Evolutionary conservation across 2,797 vertebrate species (phyloP).

Genomic region (Cirrhinus mrigala): DNA sequence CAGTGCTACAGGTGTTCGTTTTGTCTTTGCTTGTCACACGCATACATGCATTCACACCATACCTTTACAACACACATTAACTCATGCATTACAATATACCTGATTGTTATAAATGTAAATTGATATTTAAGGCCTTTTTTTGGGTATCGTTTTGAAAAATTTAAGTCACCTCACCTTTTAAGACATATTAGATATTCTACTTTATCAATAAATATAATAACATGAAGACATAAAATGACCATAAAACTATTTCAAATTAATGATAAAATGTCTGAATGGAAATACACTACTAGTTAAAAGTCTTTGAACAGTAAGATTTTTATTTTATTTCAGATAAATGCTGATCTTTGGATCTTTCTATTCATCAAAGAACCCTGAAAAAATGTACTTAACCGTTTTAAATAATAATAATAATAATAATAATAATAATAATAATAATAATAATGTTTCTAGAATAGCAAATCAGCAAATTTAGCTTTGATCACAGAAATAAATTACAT

Average conservation of each 20-base stretch:
- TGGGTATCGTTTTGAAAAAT: background rate
- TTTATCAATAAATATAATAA: background rate
- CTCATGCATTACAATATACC: constrained; percentile 16
- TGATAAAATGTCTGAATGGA: no score
- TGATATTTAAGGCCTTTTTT: background rate
- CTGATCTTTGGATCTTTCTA: no score
- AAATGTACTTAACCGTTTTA: no score
- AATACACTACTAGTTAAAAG: no score
- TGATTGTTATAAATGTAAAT: background rate
- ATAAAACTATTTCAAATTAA: background rate
- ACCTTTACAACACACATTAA: constrained; percentile 37
- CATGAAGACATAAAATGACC: background rate
- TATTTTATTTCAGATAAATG: no score
- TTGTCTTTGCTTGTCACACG: constrained; percentile 27
- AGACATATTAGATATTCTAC: background rate
- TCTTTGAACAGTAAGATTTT: no score
- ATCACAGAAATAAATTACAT: no score
- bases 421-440: no score
- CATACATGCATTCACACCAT: constrained; percentile 4
- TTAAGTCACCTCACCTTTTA: background rate
- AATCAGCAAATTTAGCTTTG: no score
- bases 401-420: no score
- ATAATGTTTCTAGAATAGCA: no score
- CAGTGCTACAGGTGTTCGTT: constrained; percentile 28
- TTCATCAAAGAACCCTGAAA: no score